Base-by-base conservation (phyloP, 2,797 vertebrate genomes). In the Cyclura pinguis region DNA sequence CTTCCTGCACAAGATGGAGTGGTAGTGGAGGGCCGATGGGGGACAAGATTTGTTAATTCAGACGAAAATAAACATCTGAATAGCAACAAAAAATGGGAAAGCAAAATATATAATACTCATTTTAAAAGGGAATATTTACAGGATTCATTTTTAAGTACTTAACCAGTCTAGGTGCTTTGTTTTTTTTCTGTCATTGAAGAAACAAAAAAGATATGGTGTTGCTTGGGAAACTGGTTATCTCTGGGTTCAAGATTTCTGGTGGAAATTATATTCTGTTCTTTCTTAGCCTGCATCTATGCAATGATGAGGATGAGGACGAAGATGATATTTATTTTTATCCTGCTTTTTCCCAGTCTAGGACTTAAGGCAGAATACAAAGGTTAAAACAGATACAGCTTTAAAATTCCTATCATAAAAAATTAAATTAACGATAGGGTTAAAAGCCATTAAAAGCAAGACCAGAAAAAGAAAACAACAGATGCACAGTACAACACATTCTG, bases 131-230 rank as follows among this genome's bases (percentile, higher is more conserved):
- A 20, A 29, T 32, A 50, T 52, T 47, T 38, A n/a, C 13, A 55
- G 42, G 29, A 55, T 90, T n/a, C 9, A 81, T 32, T 80, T 85
- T 85, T 8, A 81, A 55, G 32, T 81, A 62, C 72, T 81, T 80
- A 80, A 42, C 18, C 55, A 73, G 80, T 42, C 20, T 20, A 47
- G 12, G 10, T 6, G n/a, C 32, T 69, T 47, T 47, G 42, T 47
- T 64, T 86, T 52, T 52, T 35, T 14, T 38, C 52, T 1, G 8
- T 50, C 42, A 29, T 13, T 22, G 38, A 57, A 59, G 38, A 59
- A 50, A 57, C 35, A 42, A 72, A 35, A 35, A 47, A 77, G n/a
- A 67, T 50, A 16, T 13, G 32, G 27, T 4, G 5, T 76, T 55
- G 59, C 27, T 73, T 80, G 57, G 14, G 16, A 57, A 13, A 57